Percentiles rank a stretch among this genome's conserved stretches.
Conservation (phyloP, 2,113 vertebrate genomes). For the Lanius ludovicianus region DNA sequence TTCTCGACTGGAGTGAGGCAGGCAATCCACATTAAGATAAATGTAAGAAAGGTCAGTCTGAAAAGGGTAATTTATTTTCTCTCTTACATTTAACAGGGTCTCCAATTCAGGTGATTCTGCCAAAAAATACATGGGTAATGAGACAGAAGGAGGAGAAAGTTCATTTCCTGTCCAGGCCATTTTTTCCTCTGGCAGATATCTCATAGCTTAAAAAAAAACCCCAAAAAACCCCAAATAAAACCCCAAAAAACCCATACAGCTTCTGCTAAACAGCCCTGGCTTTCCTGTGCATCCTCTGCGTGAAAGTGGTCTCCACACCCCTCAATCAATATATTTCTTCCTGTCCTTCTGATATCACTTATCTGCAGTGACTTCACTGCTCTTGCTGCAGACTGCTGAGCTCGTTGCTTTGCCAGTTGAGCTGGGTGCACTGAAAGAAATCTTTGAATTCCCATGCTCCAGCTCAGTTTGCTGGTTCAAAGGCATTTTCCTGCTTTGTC, state of each 20-base stretch:
- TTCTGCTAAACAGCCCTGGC: not conserved
- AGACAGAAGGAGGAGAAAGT: not conserved
- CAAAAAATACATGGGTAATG: not conserved
- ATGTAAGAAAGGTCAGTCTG: not conserved
- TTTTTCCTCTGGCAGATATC: not conserved
- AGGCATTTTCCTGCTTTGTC: not conserved
- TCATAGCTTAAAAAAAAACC: not conserved
- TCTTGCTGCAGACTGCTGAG: conserved; percentile 32
- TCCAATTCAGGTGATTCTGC: not conserved
- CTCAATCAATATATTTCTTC: conserved; percentile 37
- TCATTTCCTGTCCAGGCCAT: rapidly evolving
- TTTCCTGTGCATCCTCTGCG: conserved; percentile 10
- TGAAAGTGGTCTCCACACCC: not conserved
- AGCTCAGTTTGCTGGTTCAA: not conserved
- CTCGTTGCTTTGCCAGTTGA: not conserved
- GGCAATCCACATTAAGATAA: not conserved
- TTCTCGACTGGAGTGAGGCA: not conserved
- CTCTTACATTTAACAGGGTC: not conserved
- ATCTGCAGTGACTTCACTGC: not conserved
- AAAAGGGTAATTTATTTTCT: conserved; percentile 18
- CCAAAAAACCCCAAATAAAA: not conserved
- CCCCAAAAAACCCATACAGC: not conserved
- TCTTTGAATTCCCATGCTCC: not conserved
- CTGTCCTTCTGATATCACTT: conserved; percentile 3
- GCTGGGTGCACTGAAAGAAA: not conserved